Percentiles rank a stretch among this genome's conserved stretches.
These are phyloP conservation scores for Iguana delicatissima DNA, from an alignment of 2,797 vertebrate species.

Conservation along the genomic window DNA sequence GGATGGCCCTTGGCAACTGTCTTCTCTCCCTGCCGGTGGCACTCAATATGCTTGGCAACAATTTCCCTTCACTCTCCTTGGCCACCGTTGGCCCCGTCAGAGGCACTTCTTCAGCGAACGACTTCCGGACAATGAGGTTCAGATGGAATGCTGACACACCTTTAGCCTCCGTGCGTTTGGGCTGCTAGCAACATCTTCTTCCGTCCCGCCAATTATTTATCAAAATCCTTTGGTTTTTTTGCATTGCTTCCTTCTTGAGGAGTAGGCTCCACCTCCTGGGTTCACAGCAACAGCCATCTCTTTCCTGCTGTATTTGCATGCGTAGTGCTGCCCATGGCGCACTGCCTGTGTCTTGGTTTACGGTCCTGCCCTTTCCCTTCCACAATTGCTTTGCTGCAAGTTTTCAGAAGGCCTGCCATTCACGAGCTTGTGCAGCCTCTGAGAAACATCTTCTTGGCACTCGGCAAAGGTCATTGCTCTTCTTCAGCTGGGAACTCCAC, in stretches of 20 bases:
- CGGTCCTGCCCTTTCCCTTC: not conserved
- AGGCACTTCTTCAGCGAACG: not conserved
- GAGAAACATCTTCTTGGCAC: not conserved
- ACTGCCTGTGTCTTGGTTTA: not conserved
- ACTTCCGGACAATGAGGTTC: constrained; percentile 15
- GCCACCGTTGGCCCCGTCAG: constrained; percentile 13
- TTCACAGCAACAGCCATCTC: not conserved
- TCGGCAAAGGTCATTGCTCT: not conserved
- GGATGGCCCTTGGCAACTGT: constrained; percentile 21
- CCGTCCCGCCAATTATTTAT: not conserved
- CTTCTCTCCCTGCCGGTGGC: constrained; percentile 3
- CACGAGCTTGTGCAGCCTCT: too few relatives aligned
- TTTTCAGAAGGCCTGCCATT: not conserved
- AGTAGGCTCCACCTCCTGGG: constrained; percentile 10
- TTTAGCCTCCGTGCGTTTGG: not conserved
- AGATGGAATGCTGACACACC: not conserved
- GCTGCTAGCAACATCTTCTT: not conserved
- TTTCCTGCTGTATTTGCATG: constrained; percentile 33
- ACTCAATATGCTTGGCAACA: constrained; percentile 19
- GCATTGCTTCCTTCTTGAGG: constrained; percentile 22
- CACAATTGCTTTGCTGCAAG: not conserved
- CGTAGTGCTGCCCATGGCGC: not conserved
- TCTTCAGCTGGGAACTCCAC: not conserved
- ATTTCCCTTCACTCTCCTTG: not conserved
- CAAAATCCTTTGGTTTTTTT: not conserved